Evolutionary conservation across 2,113 vertebrate genomes (phyloP).

Genomic region (Hippocampus barbouri): DNA sequence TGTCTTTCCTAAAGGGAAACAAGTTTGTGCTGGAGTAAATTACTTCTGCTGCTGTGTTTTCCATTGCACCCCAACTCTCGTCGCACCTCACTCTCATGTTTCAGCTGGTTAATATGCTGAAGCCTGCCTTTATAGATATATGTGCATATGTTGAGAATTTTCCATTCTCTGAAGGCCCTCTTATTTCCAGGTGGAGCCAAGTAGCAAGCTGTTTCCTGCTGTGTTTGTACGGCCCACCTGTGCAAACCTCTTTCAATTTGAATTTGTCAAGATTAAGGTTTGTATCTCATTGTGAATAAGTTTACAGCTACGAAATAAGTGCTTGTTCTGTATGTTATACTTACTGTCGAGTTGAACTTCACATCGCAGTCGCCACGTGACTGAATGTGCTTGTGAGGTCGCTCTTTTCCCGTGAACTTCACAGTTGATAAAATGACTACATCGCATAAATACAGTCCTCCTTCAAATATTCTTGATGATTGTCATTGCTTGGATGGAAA

Average conservation of each 20-base stretch:
- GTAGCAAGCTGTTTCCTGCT: conserved; percentile 92
- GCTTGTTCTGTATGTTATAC: background rate
- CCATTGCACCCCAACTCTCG: too few relatives aligned
- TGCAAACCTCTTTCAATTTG: conserved; percentile 90
- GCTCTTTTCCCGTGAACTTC: too few relatives aligned
- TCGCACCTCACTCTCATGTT: too few relatives aligned
- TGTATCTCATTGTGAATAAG: conserved; percentile 28
- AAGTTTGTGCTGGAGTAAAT: conserved; percentile 18
- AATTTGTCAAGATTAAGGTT: conserved; percentile 95
- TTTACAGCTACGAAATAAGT: background rate
- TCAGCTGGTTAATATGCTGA: conserved; percentile 16
- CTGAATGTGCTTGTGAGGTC: too few relatives aligned
- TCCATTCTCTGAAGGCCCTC: conserved; percentile 3
- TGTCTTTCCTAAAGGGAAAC: conserved; percentile 6
- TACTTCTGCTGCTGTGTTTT: conserved; percentile 11
- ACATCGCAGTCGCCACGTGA: background rate
- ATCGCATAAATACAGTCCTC: too few relatives aligned
- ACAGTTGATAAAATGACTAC: too few relatives aligned
- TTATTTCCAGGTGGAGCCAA: conserved; percentile 85
- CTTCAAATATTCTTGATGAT: too few relatives aligned
- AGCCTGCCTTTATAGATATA: conserved; percentile 21
- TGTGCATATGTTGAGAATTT: conserved; percentile 1
- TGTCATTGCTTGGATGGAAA: background rate
- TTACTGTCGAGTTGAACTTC: background rate
- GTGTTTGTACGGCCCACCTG: conserved; percentile 88